Evolutionary conservation across 35 echinoderm and acorn worm species (phyloP).

Genomic region (Hemicentrotus pulcherrimus): DNA sequence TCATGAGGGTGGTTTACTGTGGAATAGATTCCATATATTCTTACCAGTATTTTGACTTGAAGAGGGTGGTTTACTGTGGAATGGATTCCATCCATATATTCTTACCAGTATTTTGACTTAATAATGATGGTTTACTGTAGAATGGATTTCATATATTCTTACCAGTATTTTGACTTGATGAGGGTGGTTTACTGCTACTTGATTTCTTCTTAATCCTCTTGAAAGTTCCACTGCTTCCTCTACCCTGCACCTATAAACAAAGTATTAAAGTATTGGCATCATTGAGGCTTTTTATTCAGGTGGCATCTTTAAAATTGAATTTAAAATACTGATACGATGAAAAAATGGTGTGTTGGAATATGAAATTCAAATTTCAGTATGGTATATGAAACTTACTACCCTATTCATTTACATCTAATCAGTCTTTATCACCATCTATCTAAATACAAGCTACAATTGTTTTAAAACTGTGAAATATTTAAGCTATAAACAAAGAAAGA

Average conservation of each 20-base stretch:
- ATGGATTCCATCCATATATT: background rate
- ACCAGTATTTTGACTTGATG: background rate
- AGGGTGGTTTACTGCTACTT: background rate
- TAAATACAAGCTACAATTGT: too few relatives aligned
- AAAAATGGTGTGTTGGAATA: too few relatives aligned
- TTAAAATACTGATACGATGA: too few relatives aligned
- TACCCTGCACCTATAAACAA: constrained; percentile 14
- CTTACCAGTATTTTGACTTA: background rate
- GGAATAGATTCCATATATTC: background rate
- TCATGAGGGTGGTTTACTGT: too few relatives aligned
- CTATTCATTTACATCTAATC: too few relatives aligned
- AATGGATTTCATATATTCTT: background rate
- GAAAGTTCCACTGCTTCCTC: constrained; percentile 13
- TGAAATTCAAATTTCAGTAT: too few relatives aligned
- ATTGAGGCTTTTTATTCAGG: background rate
- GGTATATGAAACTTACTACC: too few relatives aligned
- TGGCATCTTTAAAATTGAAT: too few relatives aligned
- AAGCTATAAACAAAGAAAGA: too few relatives aligned
- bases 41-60: background rate
- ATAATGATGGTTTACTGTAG: background rate
- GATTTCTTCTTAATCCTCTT: constrained; percentile 53
- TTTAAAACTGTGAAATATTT: too few relatives aligned
- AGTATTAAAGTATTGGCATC: background rate
- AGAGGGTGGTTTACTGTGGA: background rate
- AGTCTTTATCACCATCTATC: too few relatives aligned